Evolutionary conservation across 2,113 vertebrate genomes (phyloP).

Genomic region (Hypanus sabinus): DNA sequence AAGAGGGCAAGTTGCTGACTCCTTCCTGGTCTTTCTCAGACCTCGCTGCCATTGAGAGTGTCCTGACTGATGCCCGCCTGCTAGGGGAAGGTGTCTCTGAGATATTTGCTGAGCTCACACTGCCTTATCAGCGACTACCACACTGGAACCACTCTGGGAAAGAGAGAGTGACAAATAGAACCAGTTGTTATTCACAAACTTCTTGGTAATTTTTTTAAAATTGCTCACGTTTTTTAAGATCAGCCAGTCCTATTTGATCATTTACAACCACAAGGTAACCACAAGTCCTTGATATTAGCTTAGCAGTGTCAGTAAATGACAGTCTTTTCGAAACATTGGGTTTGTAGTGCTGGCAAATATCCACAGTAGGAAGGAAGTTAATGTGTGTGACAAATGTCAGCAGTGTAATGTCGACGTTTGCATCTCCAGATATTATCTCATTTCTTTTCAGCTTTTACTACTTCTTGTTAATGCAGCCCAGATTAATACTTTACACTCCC

Average conservation of each 20-base stretch:
- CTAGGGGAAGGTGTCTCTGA: neutral
- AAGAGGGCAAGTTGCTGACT: neutral
- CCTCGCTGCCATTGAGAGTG: too few relatives aligned
- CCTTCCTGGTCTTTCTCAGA: neutral
- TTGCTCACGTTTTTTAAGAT: neutral
- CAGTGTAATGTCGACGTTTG: neutral
- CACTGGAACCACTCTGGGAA: neutral
- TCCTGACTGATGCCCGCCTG: too few relatives aligned
- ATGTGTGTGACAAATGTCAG: neutral
- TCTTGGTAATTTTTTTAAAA: neutral
- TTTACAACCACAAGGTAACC: neutral
- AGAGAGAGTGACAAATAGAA: neutral
- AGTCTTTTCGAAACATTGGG: neutral
- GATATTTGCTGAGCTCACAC: neutral
- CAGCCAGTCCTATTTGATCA: neutral
- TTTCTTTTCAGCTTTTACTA: neutral
- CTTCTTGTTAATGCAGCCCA: neutral
- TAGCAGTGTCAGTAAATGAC: slow-evolving; percentile 1
- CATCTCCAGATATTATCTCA: slow-evolving; percentile 6
- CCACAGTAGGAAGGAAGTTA: slow-evolving; percentile 27
- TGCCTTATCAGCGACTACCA: neutral
- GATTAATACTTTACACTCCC: neutral
- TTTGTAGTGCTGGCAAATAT: neutral
- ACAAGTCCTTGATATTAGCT: neutral
- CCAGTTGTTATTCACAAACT: neutral